Conservation (phyloP, 1,140 invertebrate species). For the Battus philenor region DNA sequence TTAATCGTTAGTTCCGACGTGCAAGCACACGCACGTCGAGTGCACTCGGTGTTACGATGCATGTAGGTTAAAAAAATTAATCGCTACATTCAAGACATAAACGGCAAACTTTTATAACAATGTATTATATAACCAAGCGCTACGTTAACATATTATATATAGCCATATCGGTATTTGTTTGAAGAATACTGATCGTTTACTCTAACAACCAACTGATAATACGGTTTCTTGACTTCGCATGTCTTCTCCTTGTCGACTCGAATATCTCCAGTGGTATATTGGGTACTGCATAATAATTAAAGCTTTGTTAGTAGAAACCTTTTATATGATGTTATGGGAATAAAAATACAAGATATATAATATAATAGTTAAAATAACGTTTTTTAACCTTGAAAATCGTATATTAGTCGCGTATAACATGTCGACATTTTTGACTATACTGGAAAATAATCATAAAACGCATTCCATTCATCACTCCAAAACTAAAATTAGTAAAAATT, state of each 20-base stretch:
- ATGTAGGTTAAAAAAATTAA: conserved; percentile 38
- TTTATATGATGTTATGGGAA: conserved; percentile 17
- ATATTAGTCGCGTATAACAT: not conserved
- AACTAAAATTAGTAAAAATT: conserved; percentile 7
- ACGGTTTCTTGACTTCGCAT: conserved; percentile 74
- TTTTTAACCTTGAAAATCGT: not conserved
- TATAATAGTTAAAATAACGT: conserved; percentile 6
- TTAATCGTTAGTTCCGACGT: conserved; percentile 22
- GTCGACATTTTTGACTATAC: not conserved
- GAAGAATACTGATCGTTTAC: conserved; percentile 48
- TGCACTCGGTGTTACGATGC: conserved; percentile 23
- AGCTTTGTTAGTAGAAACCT: conserved; percentile 63
- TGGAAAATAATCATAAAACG: not conserved
- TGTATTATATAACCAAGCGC: conserved; percentile 48
- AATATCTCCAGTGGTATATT: conserved; percentile 77
- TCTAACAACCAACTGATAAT: conserved; percentile 77
- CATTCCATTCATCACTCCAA: conserved; percentile 12
- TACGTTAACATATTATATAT: conserved; percentile 48
- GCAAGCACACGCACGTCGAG: conserved; percentile 37
- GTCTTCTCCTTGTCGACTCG: conserved; percentile 74
- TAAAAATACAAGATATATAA: conserved; percentile 2
- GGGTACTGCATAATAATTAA: conserved; percentile 75
- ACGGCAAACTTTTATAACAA: conserved; percentile 31
- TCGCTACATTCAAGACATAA: conserved; percentile 37
- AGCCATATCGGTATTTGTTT: conserved; percentile 45